Percentiles rank a stretch among this genome's conserved stretches.
These are phyloP conservation scores for Nomada hirtipes DNA, from an alignment of 2,888 invertebrate genomes.

Conservation along the genomic window DNA sequence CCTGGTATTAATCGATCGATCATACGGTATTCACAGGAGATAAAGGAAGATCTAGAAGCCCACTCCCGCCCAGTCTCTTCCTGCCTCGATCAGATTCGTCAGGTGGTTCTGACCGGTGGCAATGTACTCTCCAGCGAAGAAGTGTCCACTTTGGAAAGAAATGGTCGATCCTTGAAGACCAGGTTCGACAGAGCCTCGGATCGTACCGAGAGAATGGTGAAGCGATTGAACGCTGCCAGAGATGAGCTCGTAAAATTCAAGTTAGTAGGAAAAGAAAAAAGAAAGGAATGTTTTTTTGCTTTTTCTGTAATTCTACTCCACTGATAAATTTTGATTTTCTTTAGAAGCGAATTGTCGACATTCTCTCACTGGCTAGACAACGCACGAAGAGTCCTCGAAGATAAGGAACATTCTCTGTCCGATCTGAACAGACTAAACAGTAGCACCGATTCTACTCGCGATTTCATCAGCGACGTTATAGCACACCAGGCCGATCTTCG, in stretches of 20 bases:
- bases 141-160: constrained; percentile 94
- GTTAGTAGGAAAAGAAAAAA: constrained; percentile 78
- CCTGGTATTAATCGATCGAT: background rate
- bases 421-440: constrained; percentile 90
- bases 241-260: constrained; percentile 95
- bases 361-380: constrained; percentile 94
- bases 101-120: constrained; percentile 94
- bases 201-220: constrained; percentile 91
- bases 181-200: constrained; percentile 93
- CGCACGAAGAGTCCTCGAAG: constrained; percentile 92
- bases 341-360: constrained; percentile 90
- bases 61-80: constrained; percentile 93
- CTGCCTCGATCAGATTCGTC: constrained; percentile 95
- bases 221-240: constrained; percentile 91
- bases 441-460: constrained; percentile 92
- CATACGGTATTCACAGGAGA: constrained; percentile 86
- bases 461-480: constrained; percentile 96
- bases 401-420: constrained; percentile 93
- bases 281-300: background rate
- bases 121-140: constrained; percentile 97
- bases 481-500: constrained; percentile 97
- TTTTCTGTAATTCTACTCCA: background rate
- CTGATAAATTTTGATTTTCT: background rate
- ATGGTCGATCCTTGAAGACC: constrained; percentile 92
- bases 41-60: constrained; percentile 95